phyloP scores from a whole-genome alignment of 1,140 invertebrate genomes.

The Caenorhabditis latens region DNA sequence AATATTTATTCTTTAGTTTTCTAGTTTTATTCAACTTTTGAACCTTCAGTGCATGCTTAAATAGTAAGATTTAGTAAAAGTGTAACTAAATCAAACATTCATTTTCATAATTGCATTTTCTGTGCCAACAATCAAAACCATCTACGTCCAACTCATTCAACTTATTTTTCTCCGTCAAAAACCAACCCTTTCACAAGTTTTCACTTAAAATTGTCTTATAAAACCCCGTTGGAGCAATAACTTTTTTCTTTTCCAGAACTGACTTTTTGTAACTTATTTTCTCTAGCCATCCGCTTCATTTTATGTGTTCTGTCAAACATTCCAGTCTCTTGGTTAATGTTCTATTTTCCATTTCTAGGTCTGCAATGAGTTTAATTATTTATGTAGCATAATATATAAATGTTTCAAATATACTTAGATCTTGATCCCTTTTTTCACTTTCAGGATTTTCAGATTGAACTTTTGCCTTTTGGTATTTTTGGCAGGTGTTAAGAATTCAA shows the following conservation, averaged over 20 bases:
- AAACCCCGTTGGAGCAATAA: conserved; percentile 38
- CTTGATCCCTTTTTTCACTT: neutral
- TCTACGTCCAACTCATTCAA: neutral
- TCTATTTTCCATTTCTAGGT: conserved; percentile 37
- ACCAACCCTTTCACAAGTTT: neutral
- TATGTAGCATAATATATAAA: conserved; percentile 26
- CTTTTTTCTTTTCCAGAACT: neutral
- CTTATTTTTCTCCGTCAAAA: neutral
- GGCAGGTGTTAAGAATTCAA: neutral
- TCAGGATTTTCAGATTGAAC: neutral
- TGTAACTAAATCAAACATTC: neutral
- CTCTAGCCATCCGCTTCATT: conserved; percentile 11
- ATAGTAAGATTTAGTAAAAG: neutral
- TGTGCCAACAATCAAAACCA: conserved; percentile 18
- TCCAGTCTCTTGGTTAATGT: neutral
- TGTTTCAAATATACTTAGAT: neutral
- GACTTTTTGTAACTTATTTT: conserved; percentile 21
- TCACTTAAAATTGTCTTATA: conserved; percentile 23
- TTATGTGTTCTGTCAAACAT: neutral
- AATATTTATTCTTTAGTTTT: neutral
- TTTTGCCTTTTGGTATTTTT: neutral
- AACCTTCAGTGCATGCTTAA: neutral
- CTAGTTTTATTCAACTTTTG: neutral
- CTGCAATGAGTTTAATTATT: conserved; percentile 3
- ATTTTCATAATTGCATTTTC: conserved; percentile 22